phyloP scores from a whole-genome alignment of 2,888 invertebrate genomes.

The Linnaemya vulpina region DNA sequence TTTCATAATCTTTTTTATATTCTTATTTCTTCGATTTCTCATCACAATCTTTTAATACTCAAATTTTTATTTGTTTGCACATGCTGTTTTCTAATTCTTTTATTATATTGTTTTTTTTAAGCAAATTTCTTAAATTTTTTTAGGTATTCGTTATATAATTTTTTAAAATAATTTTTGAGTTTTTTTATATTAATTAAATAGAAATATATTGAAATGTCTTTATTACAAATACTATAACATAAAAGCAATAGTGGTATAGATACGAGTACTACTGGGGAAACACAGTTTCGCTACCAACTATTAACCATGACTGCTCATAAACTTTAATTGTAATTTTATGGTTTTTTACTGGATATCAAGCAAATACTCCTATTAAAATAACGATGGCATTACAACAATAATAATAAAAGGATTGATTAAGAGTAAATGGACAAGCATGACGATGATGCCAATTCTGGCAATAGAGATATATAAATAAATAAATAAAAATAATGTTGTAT shows the following conservation, averaged over 20 bases:
- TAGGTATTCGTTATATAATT: too few relatives aligned
- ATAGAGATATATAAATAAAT: too few relatives aligned
- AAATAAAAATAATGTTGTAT: too few relatives aligned
- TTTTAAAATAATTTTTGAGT: too few relatives aligned
- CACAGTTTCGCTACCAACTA: conserved; percentile 3
- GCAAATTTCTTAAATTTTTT: too few relatives aligned
- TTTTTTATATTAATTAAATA: conserved; percentile 70
- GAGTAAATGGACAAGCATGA: conserved; percentile 58
- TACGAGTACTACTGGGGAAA: background rate
- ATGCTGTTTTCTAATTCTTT: conserved; percentile 1
- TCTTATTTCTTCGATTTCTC: conserved; percentile 19
- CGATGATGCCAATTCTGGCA: too few relatives aligned
- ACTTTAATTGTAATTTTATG: conserved; percentile 31
- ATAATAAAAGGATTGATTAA: conserved; percentile 67
- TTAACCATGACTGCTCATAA: conserved; percentile 25
- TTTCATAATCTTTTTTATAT: background rate
- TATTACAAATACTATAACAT: conserved; percentile 53
- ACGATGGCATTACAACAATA: conserved; percentile 47
- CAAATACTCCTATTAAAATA: conserved; percentile 32
- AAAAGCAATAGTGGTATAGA: conserved; percentile 14
- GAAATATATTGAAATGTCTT: conserved; percentile 69
- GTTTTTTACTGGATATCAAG: background rate
- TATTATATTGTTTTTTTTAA: conserved; percentile 10
- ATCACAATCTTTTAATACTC: conserved; percentile 40
- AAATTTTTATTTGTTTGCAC: conserved; percentile 13